Conservation (phyloP, 2,888 invertebrate genomes). For the Spisula solida region DNA sequence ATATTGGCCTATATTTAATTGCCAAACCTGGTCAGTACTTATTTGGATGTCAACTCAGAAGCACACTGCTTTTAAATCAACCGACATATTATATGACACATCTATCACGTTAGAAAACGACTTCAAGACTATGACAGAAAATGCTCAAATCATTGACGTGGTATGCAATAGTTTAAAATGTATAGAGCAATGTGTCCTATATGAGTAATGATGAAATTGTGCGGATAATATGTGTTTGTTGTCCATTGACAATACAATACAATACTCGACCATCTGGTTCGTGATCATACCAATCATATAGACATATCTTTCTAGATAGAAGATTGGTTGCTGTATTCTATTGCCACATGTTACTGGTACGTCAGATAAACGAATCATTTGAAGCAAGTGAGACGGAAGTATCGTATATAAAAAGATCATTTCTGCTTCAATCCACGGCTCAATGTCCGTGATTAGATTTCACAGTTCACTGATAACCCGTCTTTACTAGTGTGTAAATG, state of each 20-base stretch:
- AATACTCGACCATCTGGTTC: background rate
- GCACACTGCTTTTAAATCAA: too few species aligned
- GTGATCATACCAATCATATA: background rate
- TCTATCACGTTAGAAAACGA: too few species aligned
- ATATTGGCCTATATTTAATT: too few species aligned
- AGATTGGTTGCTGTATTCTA: background rate
- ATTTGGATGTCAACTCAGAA: too few species aligned
- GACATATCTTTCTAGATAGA: background rate
- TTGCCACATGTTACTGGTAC: constrained; percentile 11
- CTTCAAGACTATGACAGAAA: too few species aligned
- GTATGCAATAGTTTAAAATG: background rate
- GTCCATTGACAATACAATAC: background rate
- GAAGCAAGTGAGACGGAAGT: background rate
- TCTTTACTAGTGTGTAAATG: background rate
- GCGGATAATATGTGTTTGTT: background rate
- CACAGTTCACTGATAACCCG: background rate
- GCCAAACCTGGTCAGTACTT: too few species aligned
- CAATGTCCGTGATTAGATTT: background rate
- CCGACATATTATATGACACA: too few species aligned
- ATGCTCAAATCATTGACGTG: too few species aligned
- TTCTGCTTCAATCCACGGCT: background rate
- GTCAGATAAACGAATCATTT: background rate
- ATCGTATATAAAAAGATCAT: constrained; percentile 1
- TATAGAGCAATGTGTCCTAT: background rate
- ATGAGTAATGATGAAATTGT: background rate